phyloP scores from a whole-genome alignment of 2,888 invertebrate species.

The Scaptomyza polygonia region DNA sequence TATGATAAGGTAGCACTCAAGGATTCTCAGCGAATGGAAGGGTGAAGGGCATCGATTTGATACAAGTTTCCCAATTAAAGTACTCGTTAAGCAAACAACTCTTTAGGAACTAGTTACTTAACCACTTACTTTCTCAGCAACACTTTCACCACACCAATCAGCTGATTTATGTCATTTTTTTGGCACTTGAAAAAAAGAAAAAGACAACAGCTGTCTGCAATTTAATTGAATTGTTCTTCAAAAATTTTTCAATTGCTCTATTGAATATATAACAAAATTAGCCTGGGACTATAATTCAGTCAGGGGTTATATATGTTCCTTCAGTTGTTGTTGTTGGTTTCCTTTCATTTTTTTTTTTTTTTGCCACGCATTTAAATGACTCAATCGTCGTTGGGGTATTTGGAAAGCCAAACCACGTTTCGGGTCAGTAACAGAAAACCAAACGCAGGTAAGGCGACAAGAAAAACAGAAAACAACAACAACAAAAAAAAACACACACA shows the following conservation, averaged over 20 bases:
- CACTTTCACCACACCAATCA: conserved; percentile 32
- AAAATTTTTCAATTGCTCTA: conserved; percentile 20
- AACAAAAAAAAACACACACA: conserved; percentile 47
- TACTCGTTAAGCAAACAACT: conserved; percentile 1
- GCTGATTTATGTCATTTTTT: conserved; percentile 48
- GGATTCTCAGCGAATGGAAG: no score
- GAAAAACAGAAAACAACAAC: background rate
- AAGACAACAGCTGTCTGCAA: conserved; percentile 59
- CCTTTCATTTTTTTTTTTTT: conserved; percentile 29
- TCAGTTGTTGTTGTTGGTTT: conserved; percentile 11
- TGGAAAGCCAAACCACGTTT: conserved; percentile 60
- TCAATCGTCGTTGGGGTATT: conserved; percentile 67
- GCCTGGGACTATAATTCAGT: conserved; percentile 43
- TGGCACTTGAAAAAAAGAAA: conserved; percentile 62
- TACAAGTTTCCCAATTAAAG: conserved; percentile 13
- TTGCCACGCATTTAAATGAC: conserved; percentile 71
- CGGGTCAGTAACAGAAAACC: conserved; percentile 27
- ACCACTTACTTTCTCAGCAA: conserved; percentile 35
- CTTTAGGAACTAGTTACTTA: conserved; percentile 35
- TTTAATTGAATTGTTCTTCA: conserved; percentile 67
- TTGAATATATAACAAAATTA: conserved; percentile 51
- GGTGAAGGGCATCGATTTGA: background rate
- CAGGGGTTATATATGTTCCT: conserved; percentile 42
- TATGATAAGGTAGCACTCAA: conserved; percentile 43
- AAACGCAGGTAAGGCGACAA: conserved; percentile 11